These are phyloP conservation scores for Elachura formosa DNA, from an alignment of 2,113 vertebrate species.

Conservation along the genomic window DNA sequence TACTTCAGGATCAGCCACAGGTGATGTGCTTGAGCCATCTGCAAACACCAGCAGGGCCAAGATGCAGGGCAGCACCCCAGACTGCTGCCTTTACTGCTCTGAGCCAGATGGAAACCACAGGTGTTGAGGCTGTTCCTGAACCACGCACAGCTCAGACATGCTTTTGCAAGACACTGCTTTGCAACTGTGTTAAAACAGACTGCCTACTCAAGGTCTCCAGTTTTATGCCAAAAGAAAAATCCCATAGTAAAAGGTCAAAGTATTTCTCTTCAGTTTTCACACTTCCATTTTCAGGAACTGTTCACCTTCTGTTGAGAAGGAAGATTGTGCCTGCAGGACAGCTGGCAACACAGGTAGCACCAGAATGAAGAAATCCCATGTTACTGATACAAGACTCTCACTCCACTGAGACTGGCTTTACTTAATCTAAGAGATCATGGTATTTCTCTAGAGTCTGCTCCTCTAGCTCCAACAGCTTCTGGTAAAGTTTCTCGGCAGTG, in stretches of 20 bases:
- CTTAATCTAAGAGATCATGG: conserved; percentile 17
- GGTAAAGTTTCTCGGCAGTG: conserved; percentile 77
- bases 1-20: neutral
- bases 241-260: neutral
- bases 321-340: neutral
- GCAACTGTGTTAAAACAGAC: neutral
- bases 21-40: neutral
- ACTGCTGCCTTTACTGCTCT: no score
- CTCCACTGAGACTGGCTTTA: neutral
- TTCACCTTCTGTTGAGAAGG: neutral
- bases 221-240: neutral
- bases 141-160: neutral
- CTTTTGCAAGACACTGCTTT: neutral
- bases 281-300: neutral
- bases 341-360: neutral
- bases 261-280: conserved; percentile 28
- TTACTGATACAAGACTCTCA: neutral
- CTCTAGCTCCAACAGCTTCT: conserved; percentile 80
- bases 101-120: neutral
- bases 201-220: neutral
- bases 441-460: conserved; percentile 7
- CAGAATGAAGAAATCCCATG: neutral
- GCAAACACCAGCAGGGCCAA: neutral
- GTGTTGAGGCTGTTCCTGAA: neutral
- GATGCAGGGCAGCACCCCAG: neutral